Percentiles rank a stretch among this genome's conserved stretches.
Evolutionary conservation across 1,140 invertebrate species (phyloP).

Genomic region (Cotesia chilonis): DNA sequence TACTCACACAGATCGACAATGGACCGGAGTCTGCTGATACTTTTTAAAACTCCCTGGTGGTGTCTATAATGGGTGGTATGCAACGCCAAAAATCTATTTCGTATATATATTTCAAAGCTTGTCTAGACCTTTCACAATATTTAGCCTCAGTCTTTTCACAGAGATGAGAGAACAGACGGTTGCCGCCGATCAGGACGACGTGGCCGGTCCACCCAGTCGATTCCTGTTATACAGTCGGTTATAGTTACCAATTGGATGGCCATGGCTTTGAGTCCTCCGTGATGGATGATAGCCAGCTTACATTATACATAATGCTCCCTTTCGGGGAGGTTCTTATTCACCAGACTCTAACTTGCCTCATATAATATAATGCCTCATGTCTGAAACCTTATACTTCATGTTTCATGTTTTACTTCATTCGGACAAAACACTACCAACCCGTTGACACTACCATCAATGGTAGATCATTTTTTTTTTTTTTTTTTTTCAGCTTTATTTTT

Average conservation of each 20-base stretch:
- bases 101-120: slow-evolving; percentile 63
- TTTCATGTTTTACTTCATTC: no score
- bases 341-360: no score
- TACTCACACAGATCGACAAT: no score
- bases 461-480: no score
- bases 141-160: slow-evolving; percentile 60
- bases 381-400: no score
- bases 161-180: slow-evolving; percentile 23
- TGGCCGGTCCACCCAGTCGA: slow-evolving; percentile 37
- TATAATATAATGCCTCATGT: no score
- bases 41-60: no score
- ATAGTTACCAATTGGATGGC: slow-evolving; percentile 53
- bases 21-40: no score
- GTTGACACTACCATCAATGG: no score
- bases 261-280: slow-evolving; percentile 59
- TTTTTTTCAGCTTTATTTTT: no score
- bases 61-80: slow-evolving; percentile 17
- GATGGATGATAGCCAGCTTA: slow-evolving; percentile 62
- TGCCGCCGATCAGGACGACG: slow-evolving; percentile 25
- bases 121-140: slow-evolving; percentile 68
- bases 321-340: slow-evolving; percentile 48
- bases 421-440: no score
- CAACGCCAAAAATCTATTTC: slow-evolving; percentile 59
- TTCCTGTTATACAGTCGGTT: no score
- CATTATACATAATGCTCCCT: slow-evolving; percentile 36